Conservation (phyloP, 1,140 invertebrate genomes). For the Nephila pilipes region DNA sequence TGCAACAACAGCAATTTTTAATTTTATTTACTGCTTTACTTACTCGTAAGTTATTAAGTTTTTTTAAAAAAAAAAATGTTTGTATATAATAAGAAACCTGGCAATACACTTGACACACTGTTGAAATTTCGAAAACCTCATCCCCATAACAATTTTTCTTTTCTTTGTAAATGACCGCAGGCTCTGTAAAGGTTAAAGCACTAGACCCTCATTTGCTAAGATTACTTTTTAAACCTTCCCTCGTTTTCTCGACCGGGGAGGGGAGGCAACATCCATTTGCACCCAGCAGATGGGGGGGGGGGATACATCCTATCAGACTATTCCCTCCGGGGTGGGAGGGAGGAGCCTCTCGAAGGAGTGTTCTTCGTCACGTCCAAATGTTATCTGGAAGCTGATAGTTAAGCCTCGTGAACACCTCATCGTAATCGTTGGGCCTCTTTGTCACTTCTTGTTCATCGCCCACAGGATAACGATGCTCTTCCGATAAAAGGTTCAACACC, state of each 20-base stretch:
- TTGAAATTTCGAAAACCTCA: no score
- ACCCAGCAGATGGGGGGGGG: background rate
- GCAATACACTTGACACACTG: no score
- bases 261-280: background rate
- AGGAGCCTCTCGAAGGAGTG: constrained; percentile 18
- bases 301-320: background rate
- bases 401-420: constrained; percentile 67
- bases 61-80: no score
- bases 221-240: constrained; percentile 2
- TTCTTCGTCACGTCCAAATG: constrained; percentile 45
- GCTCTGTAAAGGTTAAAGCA: background rate
- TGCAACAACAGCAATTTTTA: no score
- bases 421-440: constrained; percentile 29
- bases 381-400: constrained; percentile 62
- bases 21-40: no score
- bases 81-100: no score
- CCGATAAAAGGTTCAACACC: background rate
- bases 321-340: background rate
- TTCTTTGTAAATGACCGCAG: background rate
- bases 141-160: no score
- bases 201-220: background rate
- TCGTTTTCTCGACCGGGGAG: background rate
- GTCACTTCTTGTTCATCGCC: constrained; percentile 12
- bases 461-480: background rate
- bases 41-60: no score